Conservation (phyloP, 2,888 invertebrate species). For the Drosophila paracracens region DNA sequence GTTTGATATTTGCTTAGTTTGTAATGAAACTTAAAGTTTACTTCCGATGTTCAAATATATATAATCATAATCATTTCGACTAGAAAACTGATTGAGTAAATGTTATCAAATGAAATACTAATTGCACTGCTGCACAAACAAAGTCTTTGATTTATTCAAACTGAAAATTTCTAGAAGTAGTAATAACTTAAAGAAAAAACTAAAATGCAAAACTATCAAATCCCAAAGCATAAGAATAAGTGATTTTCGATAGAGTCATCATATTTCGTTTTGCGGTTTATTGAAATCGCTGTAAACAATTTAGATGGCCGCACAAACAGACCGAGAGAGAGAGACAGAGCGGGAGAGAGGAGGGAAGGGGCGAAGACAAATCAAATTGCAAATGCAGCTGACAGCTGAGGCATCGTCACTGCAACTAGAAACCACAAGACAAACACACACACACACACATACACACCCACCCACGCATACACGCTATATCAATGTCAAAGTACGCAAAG, state of each 20-base stretch:
- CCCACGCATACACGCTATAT: conserved; percentile 45
- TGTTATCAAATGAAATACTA: neutral
- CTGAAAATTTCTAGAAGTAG: neutral
- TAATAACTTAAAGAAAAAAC: too few relatives aligned
- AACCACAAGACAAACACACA: conserved; percentile 34
- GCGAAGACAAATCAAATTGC: conserved; percentile 38
- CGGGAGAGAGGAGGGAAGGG: too few relatives aligned
- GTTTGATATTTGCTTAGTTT: too few relatives aligned
- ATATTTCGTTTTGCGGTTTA: conserved; percentile 11
- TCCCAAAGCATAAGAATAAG: neutral
- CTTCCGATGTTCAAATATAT: too few relatives aligned
- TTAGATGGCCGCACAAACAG: conserved; percentile 26
- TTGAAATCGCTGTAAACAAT: conserved; percentile 42
- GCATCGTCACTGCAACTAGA: conserved; percentile 40
- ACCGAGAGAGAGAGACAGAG: neutral
- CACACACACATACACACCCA: conserved; percentile 23
- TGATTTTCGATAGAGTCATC: conserved; percentile 4
- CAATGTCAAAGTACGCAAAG: conserved; percentile 74
- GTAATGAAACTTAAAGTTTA: too few relatives aligned
- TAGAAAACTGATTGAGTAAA: neutral
- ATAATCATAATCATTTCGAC: neutral
- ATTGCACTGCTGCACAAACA: neutral
- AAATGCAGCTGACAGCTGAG: conserved; percentile 65
- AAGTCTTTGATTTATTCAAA: neutral
- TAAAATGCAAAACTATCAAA: neutral